These are phyloP conservation scores for Pelusios castaneus DNA, from an alignment of 2,113 vertebrate genomes.

Conservation along the genomic window DNA sequence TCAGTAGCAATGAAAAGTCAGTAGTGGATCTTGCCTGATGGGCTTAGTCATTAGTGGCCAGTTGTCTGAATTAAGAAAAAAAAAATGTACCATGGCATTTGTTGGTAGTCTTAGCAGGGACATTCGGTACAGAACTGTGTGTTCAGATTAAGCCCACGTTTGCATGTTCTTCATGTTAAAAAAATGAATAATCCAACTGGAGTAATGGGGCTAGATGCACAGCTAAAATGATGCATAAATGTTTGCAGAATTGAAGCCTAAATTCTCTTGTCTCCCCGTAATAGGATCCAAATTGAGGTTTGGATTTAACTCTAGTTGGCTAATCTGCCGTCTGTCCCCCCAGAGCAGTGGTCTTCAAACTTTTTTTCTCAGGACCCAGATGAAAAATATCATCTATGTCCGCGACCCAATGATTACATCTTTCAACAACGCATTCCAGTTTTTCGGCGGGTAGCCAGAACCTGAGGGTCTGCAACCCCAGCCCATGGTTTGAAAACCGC, in stretches of 20 bases:
- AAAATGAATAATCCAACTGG: accelerated
- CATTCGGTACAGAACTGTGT: accelerated
- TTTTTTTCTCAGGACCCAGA: too few relatives aligned
- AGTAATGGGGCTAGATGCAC: not conserved
- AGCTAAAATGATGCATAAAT: not conserved
- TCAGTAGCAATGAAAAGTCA: not conserved
- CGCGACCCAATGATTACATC: too few relatives aligned
- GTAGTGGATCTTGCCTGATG: not conserved
- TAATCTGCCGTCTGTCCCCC: not conserved
- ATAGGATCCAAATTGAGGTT: not conserved
- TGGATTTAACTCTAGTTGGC: not conserved
- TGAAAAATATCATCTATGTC: too few relatives aligned
- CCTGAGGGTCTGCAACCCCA: too few relatives aligned
- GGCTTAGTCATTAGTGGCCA: not conserved
- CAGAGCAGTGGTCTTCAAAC: not conserved
- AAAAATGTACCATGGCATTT: not conserved
- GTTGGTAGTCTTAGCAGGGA: not conserved
- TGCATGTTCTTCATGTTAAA: not conserved
- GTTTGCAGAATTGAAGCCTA: not conserved
- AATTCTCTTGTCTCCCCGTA: not conserved
- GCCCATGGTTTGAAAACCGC: too few relatives aligned
- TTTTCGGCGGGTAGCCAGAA: too few relatives aligned
- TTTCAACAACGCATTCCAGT: too few relatives aligned
- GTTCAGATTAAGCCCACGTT: not conserved
- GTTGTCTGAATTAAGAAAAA: not conserved